These are phyloP conservation scores for Sphenopsis melanotis DNA, from an alignment of 2,797 vertebrate species.

Conservation along the genomic window DNA sequence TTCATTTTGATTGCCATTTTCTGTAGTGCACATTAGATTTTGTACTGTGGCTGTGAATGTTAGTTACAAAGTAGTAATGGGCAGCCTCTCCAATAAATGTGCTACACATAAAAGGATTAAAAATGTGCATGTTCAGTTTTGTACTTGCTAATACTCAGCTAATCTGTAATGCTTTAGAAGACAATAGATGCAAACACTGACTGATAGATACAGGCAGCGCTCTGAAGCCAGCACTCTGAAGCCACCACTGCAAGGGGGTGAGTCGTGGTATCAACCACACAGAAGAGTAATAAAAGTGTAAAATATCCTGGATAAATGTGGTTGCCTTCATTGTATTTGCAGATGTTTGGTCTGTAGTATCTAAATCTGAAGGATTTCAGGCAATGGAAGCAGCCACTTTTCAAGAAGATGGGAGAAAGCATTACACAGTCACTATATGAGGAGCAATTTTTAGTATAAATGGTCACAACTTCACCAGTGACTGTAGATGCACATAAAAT, in stretches of 20 bases:
- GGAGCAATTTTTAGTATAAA: background rate
- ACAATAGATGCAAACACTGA: background rate
- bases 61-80: slow-evolving; percentile 27
- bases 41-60: background rate
- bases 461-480: background rate
- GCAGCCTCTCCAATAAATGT: slow-evolving; percentile 17
- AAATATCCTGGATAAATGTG: background rate
- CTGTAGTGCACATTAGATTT: background rate
- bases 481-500: background rate
- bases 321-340: background rate
- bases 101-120: slow-evolving; percentile 32
- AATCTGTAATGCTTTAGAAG: slow-evolving; percentile 26
- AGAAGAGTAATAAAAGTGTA: background rate
- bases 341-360: background rate
- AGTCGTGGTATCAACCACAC: background rate
- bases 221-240: background rate
- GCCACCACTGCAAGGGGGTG: background rate
- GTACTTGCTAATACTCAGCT: background rate
- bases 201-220: background rate
- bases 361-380: background rate
- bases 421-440: background rate
- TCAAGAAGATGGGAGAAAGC: background rate
- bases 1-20: slow-evolving; percentile 14
- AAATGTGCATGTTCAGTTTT: background rate
- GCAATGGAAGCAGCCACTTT: background rate